A percentile compares a stretch with the other conserved stretches of the same genome.
These are phyloP conservation scores for Drosophila differens DNA, from an alignment of 2,888 invertebrate species.

Conservation along the genomic window DNA sequence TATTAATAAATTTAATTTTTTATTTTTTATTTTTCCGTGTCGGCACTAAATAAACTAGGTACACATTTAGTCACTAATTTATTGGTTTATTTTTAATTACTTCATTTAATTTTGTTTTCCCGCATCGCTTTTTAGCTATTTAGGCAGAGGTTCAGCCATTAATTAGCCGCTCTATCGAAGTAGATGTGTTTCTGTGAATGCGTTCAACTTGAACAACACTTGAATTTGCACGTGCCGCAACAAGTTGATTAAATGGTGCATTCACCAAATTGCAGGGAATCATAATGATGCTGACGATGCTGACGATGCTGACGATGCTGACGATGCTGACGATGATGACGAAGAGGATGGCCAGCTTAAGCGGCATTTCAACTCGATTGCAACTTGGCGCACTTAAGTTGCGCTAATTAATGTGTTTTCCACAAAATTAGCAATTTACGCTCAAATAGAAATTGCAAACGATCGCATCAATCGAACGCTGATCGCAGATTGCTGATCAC, in stretches of 20 bases:
- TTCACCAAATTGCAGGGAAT: conserved; percentile 48
- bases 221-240: conserved; percentile 39
- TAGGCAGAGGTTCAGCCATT: neutral
- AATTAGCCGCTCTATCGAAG: conserved; percentile 18
- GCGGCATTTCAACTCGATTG: conserved; percentile 38
- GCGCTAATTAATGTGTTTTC: conserved; percentile 81
- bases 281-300: conserved; percentile 36
- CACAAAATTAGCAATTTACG: conserved; percentile 80
- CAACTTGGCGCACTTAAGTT: conserved; percentile 59
- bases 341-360: conserved; percentile 21
- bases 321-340: conserved; percentile 21
- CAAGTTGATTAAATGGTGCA: conserved; percentile 43
- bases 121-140: neutral
- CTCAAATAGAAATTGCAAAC: conserved; percentile 73
- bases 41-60: neutral
- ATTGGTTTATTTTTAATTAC: neutral
- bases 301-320: conserved; percentile 14
- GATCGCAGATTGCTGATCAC: conserved; percentile 13
- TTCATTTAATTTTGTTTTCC: neutral
- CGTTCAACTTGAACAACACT: neutral
- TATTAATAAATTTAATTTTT: neutral
- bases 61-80: neutral
- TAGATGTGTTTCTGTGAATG: neutral
- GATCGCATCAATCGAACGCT: conserved; percentile 33
- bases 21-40: too few species aligned